phyloP scores from a whole-genome alignment of 2,113 vertebrate species.

The Salminus brasiliensis region DNA sequence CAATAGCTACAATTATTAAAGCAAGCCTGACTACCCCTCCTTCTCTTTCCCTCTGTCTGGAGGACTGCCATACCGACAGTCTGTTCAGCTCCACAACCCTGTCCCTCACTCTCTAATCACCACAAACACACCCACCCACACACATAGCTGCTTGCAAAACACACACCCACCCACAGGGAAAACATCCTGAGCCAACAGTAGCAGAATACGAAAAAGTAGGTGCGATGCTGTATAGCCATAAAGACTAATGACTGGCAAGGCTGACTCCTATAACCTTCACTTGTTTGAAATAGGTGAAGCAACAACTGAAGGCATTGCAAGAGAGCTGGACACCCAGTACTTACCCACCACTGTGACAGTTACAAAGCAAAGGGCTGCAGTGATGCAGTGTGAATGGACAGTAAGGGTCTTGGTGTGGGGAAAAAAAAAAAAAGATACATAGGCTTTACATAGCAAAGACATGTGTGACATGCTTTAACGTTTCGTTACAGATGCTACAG shows the following conservation, averaged over 20 bases:
- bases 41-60: slow-evolving; percentile 19
- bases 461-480: neutral
- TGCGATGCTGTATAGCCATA: neutral
- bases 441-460: neutral
- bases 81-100: neutral
- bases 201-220: neutral
- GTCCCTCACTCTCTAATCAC: slow-evolving; percentile 17
- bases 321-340: neutral
- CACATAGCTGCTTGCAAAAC: neutral
- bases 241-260: neutral
- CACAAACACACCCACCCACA: slow-evolving; percentile 24
- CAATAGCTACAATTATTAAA: slow-evolving; percentile 74
- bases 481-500: neutral
- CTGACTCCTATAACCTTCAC: slow-evolving; percentile 29
- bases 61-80: slow-evolving; percentile 7
- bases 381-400: neutral
- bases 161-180: neutral
- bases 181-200: slow-evolving; percentile 10
- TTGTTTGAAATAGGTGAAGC: slow-evolving; percentile 2
- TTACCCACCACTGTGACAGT: neutral
- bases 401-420: neutral
- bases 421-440: neutral
- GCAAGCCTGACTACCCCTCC: neutral
- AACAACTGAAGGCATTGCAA: slow-evolving; percentile 20
- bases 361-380: neutral